Conservation (phyloP, 30 jellyfish, hydroid and myxozoan genomes). For the Hydractinia symbiolongicarpus region DNA sequence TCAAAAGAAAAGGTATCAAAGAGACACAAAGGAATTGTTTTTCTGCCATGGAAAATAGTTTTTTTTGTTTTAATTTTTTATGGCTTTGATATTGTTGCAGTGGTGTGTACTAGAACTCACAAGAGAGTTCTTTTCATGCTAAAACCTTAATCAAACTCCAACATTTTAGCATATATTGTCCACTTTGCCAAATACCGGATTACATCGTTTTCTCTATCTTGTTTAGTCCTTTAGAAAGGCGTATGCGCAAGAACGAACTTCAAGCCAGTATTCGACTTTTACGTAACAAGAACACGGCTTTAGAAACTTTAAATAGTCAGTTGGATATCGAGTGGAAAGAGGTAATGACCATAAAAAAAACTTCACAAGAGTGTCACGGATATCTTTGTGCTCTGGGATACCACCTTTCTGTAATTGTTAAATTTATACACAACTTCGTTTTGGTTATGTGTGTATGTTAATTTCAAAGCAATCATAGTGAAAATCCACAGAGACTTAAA, state of each 20-base stretch:
- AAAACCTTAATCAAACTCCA: too few species aligned
- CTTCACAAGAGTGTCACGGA: too few species aligned
- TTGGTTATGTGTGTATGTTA: too few species aligned
- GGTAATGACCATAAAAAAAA: slow-evolving; percentile 32
- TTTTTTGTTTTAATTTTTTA: not conserved
- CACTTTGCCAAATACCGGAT: not conserved
- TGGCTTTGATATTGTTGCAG: not conserved
- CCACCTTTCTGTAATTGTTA: too few species aligned
- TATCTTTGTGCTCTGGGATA: too few species aligned
- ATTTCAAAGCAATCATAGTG: too few species aligned
- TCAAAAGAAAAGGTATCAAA: too few species aligned
- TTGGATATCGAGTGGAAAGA: slow-evolving; percentile 65
- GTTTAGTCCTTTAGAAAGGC: slow-evolving; percentile 68
- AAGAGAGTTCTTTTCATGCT: not conserved
- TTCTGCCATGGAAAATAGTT: not conserved
- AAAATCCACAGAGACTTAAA: too few species aligned
- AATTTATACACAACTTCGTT: too few species aligned
- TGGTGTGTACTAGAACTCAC: not conserved
- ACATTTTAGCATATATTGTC: too few species aligned
- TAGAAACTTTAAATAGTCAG: slow-evolving; percentile 54
- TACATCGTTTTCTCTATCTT: not conserved
- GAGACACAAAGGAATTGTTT: too few species aligned
- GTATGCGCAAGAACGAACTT: slow-evolving; percentile 66
- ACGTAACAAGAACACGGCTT: slow-evolving; percentile 58
- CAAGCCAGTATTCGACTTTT: slow-evolving; percentile 69